Percentiles rank a stretch among this genome's conserved stretches.
phyloP scores from a whole-genome alignment of 2,113 vertebrate species.

The Rousettus leschenaultii region DNA sequence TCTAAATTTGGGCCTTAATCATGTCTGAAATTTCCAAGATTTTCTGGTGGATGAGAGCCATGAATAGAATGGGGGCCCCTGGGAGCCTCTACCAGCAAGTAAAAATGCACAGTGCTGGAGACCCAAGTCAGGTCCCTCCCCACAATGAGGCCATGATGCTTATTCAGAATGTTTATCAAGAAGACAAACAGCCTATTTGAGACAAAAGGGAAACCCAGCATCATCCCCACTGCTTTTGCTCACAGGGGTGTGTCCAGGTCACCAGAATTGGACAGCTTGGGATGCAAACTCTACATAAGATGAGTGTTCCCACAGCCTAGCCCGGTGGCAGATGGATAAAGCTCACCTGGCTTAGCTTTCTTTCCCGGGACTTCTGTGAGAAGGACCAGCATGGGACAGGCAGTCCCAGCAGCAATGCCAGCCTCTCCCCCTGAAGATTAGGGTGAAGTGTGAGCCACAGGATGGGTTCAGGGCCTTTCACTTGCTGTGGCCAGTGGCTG shows the following conservation, averaged over 20 bases:
- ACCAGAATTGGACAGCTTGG: not conserved
- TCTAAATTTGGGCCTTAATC: not conserved
- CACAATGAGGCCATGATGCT: not conserved
- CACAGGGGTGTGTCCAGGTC: too few relatives aligned
- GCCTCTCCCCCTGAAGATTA: not conserved
- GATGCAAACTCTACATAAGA: fast-evolving
- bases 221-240: not conserved
- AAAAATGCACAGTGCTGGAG: not conserved
- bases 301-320: not conserved
- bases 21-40: not conserved
- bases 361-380: not conserved
- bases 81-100: not conserved
- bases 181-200: not conserved
- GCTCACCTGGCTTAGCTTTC: not conserved
- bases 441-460: not conserved
- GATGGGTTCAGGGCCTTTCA: not conserved
- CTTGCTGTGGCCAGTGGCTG: not conserved
- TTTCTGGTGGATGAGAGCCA: not conserved
- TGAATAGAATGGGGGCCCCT: not conserved
- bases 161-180: not conserved
- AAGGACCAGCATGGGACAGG: not conserved
- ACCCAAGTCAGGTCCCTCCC: not conserved
- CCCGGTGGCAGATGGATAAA: not conserved
- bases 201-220: not conserved
- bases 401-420: not conserved